A percentile compares a stretch with the other conserved stretches of the same genome.
These are phyloP conservation scores for Myotis davidii DNA, from an alignment of 2,113 vertebrate genomes.

Conservation along the genomic window DNA sequence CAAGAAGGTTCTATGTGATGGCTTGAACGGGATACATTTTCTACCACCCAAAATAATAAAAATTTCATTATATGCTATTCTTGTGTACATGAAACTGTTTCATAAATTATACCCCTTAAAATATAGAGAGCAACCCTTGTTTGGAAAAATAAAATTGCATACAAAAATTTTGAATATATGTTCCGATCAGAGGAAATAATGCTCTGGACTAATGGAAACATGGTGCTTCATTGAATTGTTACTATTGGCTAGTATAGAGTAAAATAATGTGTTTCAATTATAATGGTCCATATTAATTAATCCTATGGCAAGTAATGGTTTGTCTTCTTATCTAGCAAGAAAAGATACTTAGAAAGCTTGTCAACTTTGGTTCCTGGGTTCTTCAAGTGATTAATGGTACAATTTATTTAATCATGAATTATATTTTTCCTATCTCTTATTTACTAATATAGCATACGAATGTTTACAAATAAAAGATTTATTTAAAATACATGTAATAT, in stretches of 20 bases:
- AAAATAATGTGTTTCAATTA: constrained; percentile 30
- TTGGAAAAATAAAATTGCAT: background rate
- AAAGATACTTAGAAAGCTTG: constrained; percentile 9
- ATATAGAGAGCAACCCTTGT: background rate
- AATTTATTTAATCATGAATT: background rate
- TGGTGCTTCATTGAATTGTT: background rate
- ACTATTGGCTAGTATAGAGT: constrained; percentile 52
- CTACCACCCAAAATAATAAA: background rate
- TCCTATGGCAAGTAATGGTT: constrained; percentile 57
- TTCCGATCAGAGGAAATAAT: background rate
- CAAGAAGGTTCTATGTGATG: background rate
- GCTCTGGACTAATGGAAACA: background rate
- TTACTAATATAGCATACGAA: background rate
- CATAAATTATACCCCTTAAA: background rate
- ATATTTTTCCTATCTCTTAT: background rate
- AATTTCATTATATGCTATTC: background rate
- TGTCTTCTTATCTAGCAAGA: constrained; percentile 48
- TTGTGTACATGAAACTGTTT: background rate
- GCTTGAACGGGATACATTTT: background rate
- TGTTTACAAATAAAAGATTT: background rate
- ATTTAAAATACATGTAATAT: background rate
- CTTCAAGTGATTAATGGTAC: background rate
- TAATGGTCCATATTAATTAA: constrained; percentile 51
- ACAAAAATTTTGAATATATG: background rate
- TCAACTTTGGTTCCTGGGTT: background rate